phyloP scores from a whole-genome alignment of 2,888 invertebrate species.

The Tipula lateralis region DNA sequence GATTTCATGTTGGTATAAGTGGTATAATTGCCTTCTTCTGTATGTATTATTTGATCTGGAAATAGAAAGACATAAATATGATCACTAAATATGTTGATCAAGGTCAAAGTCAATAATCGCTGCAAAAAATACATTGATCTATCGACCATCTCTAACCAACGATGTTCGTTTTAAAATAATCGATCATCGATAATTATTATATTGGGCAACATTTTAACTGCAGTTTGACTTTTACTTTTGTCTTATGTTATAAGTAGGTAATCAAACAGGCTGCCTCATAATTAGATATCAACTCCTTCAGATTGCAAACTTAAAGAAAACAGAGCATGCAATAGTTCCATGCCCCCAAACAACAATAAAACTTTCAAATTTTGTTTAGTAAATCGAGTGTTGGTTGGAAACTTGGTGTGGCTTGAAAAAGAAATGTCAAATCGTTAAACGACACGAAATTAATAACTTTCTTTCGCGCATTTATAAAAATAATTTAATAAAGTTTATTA shows the following conservation, averaged over 20 bases:
- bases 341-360: background rate
- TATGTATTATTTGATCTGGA: background rate
- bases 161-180: too few relatives aligned
- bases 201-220: background rate
- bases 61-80: background rate
- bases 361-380: background rate
- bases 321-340: background rate
- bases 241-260: background rate
- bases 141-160: too few relatives aligned
- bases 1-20: background rate
- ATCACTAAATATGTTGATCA: background rate
- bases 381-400: background rate
- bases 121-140: background rate
- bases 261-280: background rate
- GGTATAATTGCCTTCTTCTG: background rate
- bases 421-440: background rate
- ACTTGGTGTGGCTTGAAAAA: background rate
- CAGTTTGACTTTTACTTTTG: background rate
- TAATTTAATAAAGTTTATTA: background rate
- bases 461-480: background rate
- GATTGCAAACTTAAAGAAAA: background rate
- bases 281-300: background rate
- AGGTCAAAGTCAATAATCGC: background rate
- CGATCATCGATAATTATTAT: background rate
- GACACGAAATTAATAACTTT: background rate